Percentiles rank a stretch among this genome's conserved stretches.
Evolutionary conservation across 1,140 invertebrate species (phyloP).

Genomic region (Lepidurus packardi): DNA sequence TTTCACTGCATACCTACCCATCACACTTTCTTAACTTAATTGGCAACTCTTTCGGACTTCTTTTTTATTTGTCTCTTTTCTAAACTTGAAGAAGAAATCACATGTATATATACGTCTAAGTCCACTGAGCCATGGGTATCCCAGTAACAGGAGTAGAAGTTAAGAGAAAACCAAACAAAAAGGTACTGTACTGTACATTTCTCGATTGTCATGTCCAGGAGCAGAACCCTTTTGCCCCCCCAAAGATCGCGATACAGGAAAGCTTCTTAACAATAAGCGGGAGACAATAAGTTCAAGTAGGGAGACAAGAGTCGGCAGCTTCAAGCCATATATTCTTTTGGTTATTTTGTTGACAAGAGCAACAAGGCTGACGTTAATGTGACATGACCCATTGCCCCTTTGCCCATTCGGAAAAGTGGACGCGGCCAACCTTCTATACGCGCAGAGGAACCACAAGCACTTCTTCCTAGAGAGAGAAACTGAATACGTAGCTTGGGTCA

Average conservation of each 20-base stretch:
- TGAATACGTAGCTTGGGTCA: too few relatives aligned
- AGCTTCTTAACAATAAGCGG: constrained; percentile 3
- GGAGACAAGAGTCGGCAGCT: background rate
- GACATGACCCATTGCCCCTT: background rate
- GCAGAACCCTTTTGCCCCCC: constrained; percentile 1
- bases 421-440: background rate
- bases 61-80: background rate
- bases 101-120: background rate
- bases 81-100: too few relatives aligned
- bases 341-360: constrained; percentile 14
- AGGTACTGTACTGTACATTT: background rate
- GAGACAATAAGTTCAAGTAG: background rate
- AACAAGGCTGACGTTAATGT: constrained; percentile 1
- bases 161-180: background rate
- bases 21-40: background rate
- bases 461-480: too few relatives aligned
- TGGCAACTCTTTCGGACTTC: background rate
- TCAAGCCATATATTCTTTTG: background rate
- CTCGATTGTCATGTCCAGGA: background rate
- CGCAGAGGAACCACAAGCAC: background rate
- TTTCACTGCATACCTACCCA: background rate
- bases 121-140: background rate
- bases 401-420: constrained; percentile 6
- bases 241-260: background rate
- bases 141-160: background rate